Conservation (phyloP, 2,113 vertebrate species). For the Pluvianellus socialis region DNA sequence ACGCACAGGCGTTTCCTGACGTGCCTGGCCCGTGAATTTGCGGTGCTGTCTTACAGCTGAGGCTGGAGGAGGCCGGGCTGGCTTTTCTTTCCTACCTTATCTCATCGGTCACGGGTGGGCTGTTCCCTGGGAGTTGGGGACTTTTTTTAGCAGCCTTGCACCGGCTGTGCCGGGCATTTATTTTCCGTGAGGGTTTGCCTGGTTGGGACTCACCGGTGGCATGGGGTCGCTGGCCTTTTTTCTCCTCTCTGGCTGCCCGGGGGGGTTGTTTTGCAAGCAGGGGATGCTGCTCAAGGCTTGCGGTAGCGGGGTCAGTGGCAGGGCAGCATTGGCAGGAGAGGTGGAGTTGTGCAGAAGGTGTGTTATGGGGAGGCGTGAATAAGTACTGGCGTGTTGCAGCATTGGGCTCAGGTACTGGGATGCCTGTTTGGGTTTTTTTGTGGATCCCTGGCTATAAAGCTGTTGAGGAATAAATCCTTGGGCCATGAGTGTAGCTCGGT, state of each 20-base stretch:
- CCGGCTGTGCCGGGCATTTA: not conserved
- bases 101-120: rapidly evolving
- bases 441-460: not conserved
- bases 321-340: not conserved
- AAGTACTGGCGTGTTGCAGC: no score
- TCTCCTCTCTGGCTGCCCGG: not conserved
- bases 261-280: not conserved
- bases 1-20: rapidly evolving
- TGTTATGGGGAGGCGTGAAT: rapidly evolving
- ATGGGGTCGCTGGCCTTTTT: not conserved
- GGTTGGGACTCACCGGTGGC: not conserved
- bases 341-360: no score
- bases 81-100: not conserved
- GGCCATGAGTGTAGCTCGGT: rapidly evolving
- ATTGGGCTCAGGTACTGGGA: not conserved
- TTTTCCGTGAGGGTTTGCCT: not conserved
- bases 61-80: not conserved
- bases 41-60: not conserved
- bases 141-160: not conserved
- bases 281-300: not conserved
- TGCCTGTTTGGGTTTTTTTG: not conserved
- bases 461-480: not conserved
- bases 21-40: not conserved
- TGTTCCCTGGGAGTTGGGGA: not conserved
- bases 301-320: not conserved